Conservation (phyloP, 2,113 vertebrate genomes). For the Mus pahari region DNA sequence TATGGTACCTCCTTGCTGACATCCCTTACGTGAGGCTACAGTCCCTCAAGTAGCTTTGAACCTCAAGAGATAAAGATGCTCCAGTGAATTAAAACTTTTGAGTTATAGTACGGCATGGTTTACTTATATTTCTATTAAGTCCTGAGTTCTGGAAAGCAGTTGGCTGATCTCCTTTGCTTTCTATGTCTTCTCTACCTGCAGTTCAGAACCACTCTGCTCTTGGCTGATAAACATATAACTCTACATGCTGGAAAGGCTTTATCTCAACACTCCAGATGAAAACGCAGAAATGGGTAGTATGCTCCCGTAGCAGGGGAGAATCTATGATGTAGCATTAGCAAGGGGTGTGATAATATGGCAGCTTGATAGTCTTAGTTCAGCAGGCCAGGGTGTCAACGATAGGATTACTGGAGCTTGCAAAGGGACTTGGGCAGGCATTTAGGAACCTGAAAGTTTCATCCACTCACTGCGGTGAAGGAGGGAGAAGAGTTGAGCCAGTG, state of each 20-base stretch:
- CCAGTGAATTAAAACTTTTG: slow-evolving; percentile 54
- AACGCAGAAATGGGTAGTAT: background rate
- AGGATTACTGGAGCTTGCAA: background rate
- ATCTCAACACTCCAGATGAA: background rate
- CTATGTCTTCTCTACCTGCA: background rate
- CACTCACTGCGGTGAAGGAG: background rate
- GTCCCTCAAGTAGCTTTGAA: slow-evolving; percentile 58
- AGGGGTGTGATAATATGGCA: background rate
- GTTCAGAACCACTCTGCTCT: background rate
- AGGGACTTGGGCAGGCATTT: background rate
- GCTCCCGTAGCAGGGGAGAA: background rate
- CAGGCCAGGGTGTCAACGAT: background rate
- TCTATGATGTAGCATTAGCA: background rate
- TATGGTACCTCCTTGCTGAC: slow-evolving; percentile 16
- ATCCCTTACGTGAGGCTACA: slow-evolving; percentile 52
- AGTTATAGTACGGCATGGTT: background rate
- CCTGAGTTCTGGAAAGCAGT: slow-evolving; percentile 28
- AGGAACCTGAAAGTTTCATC: background rate
- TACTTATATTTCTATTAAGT: slow-evolving; percentile 40
- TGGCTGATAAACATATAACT: background rate
- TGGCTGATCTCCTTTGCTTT: background rate
- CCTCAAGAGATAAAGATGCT: slow-evolving; percentile 41
- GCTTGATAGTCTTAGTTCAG: background rate
- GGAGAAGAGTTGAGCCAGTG: background rate
- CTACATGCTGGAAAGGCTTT: background rate